Conservation (phyloP, 2,113 vertebrate species). For the Orycteropus afer region DNA sequence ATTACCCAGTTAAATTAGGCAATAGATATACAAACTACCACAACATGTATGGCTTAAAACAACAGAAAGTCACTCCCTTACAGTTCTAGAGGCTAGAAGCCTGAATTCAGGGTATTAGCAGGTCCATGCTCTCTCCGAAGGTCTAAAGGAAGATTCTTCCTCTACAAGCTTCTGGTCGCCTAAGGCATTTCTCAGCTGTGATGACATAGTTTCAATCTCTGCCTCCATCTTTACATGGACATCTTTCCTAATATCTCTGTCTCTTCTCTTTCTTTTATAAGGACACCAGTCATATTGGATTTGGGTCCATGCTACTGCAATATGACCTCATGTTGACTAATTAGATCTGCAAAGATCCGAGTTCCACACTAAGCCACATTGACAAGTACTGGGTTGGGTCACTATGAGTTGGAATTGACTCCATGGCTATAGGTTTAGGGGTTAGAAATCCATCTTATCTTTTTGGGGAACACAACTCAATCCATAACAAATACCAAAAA, state of each 20-base stretch:
- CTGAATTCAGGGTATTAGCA: neutral
- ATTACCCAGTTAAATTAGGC: neutral
- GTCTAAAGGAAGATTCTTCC: neutral
- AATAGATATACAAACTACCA: neutral
- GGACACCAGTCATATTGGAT: neutral
- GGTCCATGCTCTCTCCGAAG: neutral
- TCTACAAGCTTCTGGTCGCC: neutral
- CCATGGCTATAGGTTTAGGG: no score
- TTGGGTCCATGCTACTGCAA: neutral
- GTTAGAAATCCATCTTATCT: neutral
- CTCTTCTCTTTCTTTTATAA: neutral
- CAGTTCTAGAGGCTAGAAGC: neutral
- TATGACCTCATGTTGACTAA: neutral
- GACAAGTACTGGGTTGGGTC: neutral
- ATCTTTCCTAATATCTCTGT: neutral
- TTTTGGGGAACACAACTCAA: neutral
- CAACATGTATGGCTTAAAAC: neutral
- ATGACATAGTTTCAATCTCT: neutral
- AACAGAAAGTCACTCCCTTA: neutral
- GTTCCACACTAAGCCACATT: neutral
- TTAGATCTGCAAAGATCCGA: neutral
- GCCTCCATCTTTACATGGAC: neutral
- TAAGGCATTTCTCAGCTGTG: neutral
- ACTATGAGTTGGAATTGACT: no score
- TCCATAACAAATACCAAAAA: neutral